These are phyloP conservation scores for Prunella strophiata DNA, from an alignment of 2,797 vertebrate species.

Conservation along the genomic window DNA sequence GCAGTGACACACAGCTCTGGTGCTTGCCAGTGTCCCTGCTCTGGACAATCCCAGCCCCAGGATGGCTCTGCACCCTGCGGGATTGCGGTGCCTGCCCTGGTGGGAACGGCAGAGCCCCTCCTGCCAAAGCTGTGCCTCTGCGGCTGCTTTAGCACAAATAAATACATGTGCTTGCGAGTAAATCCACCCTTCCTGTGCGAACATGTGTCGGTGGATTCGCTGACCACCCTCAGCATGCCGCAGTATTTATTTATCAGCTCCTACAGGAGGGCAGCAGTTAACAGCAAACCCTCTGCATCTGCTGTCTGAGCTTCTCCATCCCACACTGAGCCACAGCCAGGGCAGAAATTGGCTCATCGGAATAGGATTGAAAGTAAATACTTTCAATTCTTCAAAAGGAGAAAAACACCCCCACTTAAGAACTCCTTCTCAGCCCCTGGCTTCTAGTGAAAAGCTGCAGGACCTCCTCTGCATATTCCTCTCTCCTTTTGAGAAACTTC, in stretches of 20 bases:
- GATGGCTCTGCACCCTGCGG: background rate
- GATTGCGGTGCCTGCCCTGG: background rate
- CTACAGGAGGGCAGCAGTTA: constrained; percentile 15
- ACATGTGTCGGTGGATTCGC: background rate
- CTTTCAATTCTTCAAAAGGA: background rate
- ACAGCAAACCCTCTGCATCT: background rate
- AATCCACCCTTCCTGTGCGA: constrained; percentile 8
- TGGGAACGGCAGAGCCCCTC: background rate
- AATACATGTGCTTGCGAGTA: background rate
- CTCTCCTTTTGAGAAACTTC: constrained; percentile 59
- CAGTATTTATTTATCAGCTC: constrained; percentile 43
- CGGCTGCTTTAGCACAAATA: background rate
- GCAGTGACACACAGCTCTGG: rapidly evolving
- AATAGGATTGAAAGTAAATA: background rate
- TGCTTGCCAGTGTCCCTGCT: background rate
- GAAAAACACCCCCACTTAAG: background rate
- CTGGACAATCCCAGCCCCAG: rapidly evolving
- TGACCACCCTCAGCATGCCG: constrained; percentile 32
- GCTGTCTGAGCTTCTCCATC: background rate
- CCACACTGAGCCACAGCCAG: background rate
- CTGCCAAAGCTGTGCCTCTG: background rate
- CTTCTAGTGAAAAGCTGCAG: constrained; percentile 28
- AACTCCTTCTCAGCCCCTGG: background rate
- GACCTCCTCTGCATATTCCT: constrained; percentile 34
- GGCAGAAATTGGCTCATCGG: background rate